Percentiles rank a stretch among this genome's conserved stretches.
Evolutionary conservation across 2,113 vertebrate species (phyloP).

Genomic region (Chionodraco myersi): DNA sequence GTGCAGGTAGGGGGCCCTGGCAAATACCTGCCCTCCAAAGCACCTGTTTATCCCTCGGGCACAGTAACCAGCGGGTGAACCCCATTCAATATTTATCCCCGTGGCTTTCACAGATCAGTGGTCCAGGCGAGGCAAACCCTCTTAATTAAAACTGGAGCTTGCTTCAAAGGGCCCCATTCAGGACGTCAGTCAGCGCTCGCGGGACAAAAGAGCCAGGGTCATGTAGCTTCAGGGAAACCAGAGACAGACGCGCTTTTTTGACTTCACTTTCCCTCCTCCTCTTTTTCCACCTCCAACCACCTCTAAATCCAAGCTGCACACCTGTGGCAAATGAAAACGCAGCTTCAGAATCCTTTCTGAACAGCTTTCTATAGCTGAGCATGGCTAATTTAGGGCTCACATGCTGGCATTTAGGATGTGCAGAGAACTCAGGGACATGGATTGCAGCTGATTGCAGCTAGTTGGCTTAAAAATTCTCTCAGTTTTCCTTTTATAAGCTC

Average conservation of each 20-base stretch:
- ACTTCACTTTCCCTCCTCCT: conserved; percentile 86
- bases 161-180: conserved; percentile 99
- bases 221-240: conserved; percentile 94
- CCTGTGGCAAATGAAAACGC: conserved; percentile 84
- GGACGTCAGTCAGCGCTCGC: conserved; percentile 93
- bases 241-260: conserved; percentile 90
- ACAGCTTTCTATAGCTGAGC: conserved; percentile 53
- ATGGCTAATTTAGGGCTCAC: conserved; percentile 20
- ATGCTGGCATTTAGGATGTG: conserved; percentile 1
- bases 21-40: conserved; percentile 85
- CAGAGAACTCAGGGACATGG: conserved; percentile 85
- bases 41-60: conserved; percentile 95
- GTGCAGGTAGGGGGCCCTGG: conserved; percentile 62
- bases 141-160: conserved; percentile 99
- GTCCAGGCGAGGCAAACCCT: conserved; percentile 95
- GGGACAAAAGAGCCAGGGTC: conserved; percentile 93
- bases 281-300: conserved; percentile 87
- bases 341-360: conserved; percentile 76
- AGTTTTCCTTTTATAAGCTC: not conserved
- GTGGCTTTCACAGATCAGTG: conserved; percentile 99
- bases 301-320: conserved; percentile 78
- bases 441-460: not conserved
- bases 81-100: conserved; percentile 99
- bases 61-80: conserved; percentile 99
- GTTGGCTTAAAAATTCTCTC: not conserved